These are phyloP conservation scores for Solea solea DNA, from an alignment of 2,113 vertebrate species.

Conservation along the genomic window DNA sequence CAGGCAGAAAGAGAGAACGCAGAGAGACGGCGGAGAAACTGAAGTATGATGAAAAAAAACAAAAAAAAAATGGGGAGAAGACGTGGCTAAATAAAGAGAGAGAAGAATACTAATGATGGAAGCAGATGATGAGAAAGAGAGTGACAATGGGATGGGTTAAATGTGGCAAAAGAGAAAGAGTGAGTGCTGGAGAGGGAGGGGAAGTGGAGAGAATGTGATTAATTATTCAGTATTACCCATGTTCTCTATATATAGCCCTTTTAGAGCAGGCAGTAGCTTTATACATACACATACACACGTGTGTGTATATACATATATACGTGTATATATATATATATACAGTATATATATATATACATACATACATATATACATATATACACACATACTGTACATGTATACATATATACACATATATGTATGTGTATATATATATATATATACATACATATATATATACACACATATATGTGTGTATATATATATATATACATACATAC, in stretches of 20 bases:
- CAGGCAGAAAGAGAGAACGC: constrained; percentile 7
- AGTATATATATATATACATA: too few relatives aligned
- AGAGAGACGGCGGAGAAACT: not conserved
- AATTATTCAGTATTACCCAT: constrained; percentile 80
- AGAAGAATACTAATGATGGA: constrained; percentile 35
- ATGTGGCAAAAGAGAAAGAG: constrained; percentile 4
- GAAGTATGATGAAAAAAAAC: constrained; percentile 8
- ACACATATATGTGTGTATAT: not conserved
- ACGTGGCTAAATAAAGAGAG: constrained; percentile 40
- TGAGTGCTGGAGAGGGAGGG: constrained; percentile 14
- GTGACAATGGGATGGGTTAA: constrained; percentile 18
- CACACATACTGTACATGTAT: not conserved
- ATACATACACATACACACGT: constrained; percentile 37
- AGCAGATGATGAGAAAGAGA: constrained; percentile 34
- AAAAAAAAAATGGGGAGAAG: not conserved
- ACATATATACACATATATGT: too few relatives aligned
- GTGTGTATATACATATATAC: too few relatives aligned
- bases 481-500: constrained; percentile 37
- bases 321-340: constrained; percentile 53
- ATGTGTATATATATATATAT: constrained; percentile 56
- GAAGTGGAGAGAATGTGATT: constrained; percentile 63
- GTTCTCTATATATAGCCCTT: constrained; percentile 80
- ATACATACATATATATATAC: constrained; percentile 28
- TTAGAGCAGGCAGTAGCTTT: constrained; percentile 65
- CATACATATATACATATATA: too few relatives aligned